Conservation (phyloP, 2,797 vertebrate genomes). For the Ibycter americanus region DNA sequence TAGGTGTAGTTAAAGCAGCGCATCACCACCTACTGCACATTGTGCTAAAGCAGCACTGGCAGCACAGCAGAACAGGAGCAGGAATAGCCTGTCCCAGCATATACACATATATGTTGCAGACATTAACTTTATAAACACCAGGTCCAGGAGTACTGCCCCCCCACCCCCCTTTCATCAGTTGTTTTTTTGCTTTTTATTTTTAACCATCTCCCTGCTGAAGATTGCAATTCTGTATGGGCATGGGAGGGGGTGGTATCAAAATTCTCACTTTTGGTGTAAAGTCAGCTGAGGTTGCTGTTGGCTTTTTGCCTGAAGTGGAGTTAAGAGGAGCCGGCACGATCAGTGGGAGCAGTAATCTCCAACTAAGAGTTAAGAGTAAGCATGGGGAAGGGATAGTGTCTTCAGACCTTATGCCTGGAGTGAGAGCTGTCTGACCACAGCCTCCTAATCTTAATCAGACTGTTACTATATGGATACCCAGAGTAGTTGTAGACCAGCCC, state of each 20-base stretch:
- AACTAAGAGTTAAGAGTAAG: not conserved
- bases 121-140: not conserved
- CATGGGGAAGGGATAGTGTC: not conserved
- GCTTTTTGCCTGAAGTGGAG: not conserved
- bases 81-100: not conserved
- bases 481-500: not conserved
- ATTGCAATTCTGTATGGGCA: not conserved
- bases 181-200: not conserved
- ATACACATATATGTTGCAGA: not conserved
- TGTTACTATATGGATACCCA: not conserved
- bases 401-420: not conserved
- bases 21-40: not conserved
- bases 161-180: not conserved
- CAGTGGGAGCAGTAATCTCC: not conserved
- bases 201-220: not conserved
- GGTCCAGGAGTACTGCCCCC: not conserved
- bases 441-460: not conserved
- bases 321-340: not conserved
- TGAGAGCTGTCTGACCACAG: not conserved
- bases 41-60: not conserved
- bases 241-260: not conserved
- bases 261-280: not conserved
- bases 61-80: not conserved
- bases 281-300: not conserved
- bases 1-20: not conserved